Conservation (phyloP, 2,113 vertebrate genomes). For the Laterallus jamaicensis region DNA sequence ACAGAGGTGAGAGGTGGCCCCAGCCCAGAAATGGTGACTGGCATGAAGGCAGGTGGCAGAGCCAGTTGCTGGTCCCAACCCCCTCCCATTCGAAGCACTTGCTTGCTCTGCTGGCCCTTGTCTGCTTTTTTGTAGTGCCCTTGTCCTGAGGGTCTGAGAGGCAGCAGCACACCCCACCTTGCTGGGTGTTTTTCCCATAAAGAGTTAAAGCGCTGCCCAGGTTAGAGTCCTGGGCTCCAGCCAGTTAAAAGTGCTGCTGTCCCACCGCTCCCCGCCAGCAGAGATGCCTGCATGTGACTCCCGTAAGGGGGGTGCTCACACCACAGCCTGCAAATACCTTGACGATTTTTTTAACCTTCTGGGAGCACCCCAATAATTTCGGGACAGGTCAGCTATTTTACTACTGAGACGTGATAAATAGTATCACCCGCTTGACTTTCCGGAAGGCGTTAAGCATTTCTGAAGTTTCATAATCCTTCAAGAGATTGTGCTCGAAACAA, state of each 20-base stretch:
- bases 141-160: background rate
- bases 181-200: fast-evolving
- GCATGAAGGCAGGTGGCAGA: background rate
- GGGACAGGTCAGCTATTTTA: background rate
- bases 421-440: background rate
- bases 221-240: fast-evolving
- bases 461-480: background rate
- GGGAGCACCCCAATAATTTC: fast-evolving
- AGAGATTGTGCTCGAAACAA: background rate
- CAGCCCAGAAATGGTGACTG: fast-evolving
- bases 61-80: fast-evolving
- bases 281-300: background rate
- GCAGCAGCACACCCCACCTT: background rate
- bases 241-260: fast-evolving
- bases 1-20: fast-evolving
- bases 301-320: fast-evolving
- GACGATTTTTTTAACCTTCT: background rate
- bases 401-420: background rate
- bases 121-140: background rate
- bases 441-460: background rate
- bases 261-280: fast-evolving
- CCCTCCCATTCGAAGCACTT: fast-evolving
- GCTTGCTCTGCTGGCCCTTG: background rate
- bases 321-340: background rate
- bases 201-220: fast-evolving